phyloP scores from a whole-genome alignment of 2,113 vertebrate genomes.

The Anser cygnoides region DNA sequence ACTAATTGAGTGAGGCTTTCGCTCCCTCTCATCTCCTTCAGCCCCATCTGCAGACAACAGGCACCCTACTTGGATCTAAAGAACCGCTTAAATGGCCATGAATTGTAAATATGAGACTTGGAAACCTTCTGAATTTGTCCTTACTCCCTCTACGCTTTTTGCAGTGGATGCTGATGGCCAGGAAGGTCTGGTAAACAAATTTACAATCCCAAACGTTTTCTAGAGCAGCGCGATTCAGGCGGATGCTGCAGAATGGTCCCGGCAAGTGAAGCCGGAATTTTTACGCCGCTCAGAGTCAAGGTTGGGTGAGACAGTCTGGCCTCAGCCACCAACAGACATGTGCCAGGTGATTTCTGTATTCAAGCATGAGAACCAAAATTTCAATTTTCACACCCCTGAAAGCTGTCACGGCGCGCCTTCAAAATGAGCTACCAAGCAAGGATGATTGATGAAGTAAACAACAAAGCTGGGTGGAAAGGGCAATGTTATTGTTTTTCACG shows the following conservation, averaged over 20 bases:
- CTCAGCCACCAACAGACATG: background rate
- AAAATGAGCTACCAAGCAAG: background rate
- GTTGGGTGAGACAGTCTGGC: background rate
- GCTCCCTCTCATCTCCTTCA: background rate
- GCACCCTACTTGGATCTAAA: background rate
- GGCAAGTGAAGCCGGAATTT: background rate
- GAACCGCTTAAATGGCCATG: background rate
- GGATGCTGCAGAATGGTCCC: background rate
- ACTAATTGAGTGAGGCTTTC: background rate
- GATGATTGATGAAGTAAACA: slow-evolving; percentile 46
- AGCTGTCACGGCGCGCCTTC: background rate
- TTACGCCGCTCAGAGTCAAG: background rate
- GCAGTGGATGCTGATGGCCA: background rate
- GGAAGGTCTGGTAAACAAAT: background rate
- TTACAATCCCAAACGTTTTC: background rate
- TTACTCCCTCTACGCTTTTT: background rate
- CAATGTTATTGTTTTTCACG: background rate
- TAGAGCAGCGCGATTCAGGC: accelerated
- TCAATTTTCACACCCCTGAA: slow-evolving; percentile 14
- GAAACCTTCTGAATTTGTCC: background rate
- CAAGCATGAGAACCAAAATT: background rate
- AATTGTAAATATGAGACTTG: background rate
- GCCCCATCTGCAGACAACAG: background rate
- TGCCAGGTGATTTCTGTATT: background rate
- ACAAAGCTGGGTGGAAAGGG: background rate